These are phyloP conservation scores for Embiotoca jacksoni DNA, from an alignment of 2,113 vertebrate species.

Conservation along the genomic window DNA sequence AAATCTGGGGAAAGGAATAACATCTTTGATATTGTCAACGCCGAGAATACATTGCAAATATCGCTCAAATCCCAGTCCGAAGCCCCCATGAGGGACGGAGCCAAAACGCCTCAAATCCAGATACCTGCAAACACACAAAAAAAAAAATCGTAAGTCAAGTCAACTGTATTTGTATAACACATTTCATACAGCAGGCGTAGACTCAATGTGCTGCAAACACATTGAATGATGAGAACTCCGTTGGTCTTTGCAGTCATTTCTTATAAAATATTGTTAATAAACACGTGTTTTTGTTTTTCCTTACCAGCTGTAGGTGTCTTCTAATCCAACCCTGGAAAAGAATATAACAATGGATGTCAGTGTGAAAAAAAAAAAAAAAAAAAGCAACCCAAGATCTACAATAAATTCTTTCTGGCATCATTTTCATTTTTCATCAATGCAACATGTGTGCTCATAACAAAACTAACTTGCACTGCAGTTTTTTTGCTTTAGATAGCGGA, in stretches of 20 bases:
- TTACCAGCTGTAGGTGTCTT: slow-evolving; percentile 93
- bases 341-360: slow-evolving; percentile 20
- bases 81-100: slow-evolving; percentile 94
- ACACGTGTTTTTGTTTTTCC: neutral
- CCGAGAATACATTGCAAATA: slow-evolving; percentile 95
- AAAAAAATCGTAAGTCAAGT: neutral
- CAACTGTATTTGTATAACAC: too few species aligned
- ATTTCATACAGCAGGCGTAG: too few species aligned
- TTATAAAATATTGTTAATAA: neutral
- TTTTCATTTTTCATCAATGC: too few species aligned
- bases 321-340: slow-evolving; percentile 87
- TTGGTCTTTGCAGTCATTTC: fast-evolving
- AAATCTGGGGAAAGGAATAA: slow-evolving; percentile 96
- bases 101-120: slow-evolving; percentile 94
- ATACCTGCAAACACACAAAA: slow-evolving; percentile 87
- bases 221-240: neutral
- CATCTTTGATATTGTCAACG: slow-evolving; percentile 96
- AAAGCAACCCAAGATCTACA: too few species aligned
- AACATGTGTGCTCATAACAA: too few species aligned
- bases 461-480: too few species aligned
- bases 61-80: slow-evolving; percentile 97
- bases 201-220: too few species aligned
- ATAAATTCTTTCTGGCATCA: too few species aligned
- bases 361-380: too few species aligned
- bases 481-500: too few species aligned